Evolutionary conservation across 2,113 vertebrate species (phyloP).

Genomic region (Dolichotis patagonum): DNA sequence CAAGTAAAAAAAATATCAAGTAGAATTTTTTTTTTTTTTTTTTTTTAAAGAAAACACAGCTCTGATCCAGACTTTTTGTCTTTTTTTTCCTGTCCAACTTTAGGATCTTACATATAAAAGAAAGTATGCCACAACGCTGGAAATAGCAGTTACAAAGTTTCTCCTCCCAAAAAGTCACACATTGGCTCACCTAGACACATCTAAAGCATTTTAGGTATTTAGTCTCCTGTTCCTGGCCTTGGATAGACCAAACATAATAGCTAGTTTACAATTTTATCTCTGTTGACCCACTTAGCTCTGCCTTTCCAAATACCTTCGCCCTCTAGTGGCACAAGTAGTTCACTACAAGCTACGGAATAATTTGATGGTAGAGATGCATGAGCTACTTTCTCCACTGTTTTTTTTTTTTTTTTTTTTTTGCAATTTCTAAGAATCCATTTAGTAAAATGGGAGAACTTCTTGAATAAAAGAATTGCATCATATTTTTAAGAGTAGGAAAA

Average conservation of each 20-base stretch:
- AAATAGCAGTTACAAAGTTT: neutral
- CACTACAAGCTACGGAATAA: conserved; percentile 22
- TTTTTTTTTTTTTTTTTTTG: neutral
- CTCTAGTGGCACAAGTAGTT: conserved; percentile 49
- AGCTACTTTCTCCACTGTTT: neutral
- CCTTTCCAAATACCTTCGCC: neutral
- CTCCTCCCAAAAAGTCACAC: neutral
- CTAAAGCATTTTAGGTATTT: neutral
- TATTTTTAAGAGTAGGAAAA: neutral
- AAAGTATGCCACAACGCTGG: neutral
- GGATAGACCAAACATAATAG: neutral
- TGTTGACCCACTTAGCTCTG: neutral
- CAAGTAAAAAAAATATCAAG: conserved; percentile 83
- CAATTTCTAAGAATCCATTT: conserved; percentile 44
- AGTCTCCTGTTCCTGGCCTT: neutral
- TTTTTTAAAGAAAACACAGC: conserved; percentile 47
- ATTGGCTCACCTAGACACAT: neutral
- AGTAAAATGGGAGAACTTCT: neutral
- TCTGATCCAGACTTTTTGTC: conserved; percentile 65
- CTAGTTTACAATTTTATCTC: neutral
- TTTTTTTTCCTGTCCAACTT: conserved; percentile 36
- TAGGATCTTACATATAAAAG: conserved; percentile 54
- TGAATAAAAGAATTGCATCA: neutral
- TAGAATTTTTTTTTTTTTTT: conserved; percentile 63
- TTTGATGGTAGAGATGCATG: accelerated